Base-by-base conservation (phyloP, 2,888 invertebrate species). In the Bursaphelenchus okinawaensis region DNA sequence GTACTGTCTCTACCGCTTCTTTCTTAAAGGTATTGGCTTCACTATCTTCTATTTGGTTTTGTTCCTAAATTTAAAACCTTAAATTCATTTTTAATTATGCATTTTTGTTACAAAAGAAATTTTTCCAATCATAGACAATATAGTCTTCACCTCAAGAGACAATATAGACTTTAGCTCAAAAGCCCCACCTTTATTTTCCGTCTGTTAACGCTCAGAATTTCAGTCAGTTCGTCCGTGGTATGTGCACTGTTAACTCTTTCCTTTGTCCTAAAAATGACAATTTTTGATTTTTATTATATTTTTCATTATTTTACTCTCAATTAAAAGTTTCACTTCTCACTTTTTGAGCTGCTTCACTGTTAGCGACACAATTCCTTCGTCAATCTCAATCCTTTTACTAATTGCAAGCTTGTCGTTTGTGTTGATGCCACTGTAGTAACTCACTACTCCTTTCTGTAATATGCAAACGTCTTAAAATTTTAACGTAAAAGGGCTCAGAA, bases 1-100 rank as follows among this genome's bases (percentile, higher is more conserved):
- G 60, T 19, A 64, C 59, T 4, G 28, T 40, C 12, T 24, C 54
- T 20, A 51, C 51, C 6, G 22, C 62, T 29, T 61, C 40, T 8
- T 60, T 27, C 27, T 7, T 1, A 40, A 40, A 1, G 6, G 40
- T 3, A 40, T 51, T 24, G 1, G 28, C 2, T 51, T 60, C 28
- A 1, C 6, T 12, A 19, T 29, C n/a, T 51, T 51, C 24, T 28
- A 27, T 4, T 52, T 60, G 0, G n/a, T 40, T 4, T 40, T 1
- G 12, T n/a, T 40, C 40, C 40, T 40, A 40, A 40, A 40, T n/a
- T 40, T 40, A n/a, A 16, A 40, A n/a, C n/a, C n/a, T n/a, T n/a
- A n/a, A n/a, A n/a, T n/a, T n/a, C n/a, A n/a, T n/a, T n/a, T n/a
- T n/a, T n/a, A n/a, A n/a, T n/a, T n/a, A n/a, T n/a, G n/a, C n/a